Evolutionary conservation across 2,888 invertebrate species (phyloP), one percentile per base, ranked within the genome.

Genomic region (Torymus aiolomorphi): DNA sequence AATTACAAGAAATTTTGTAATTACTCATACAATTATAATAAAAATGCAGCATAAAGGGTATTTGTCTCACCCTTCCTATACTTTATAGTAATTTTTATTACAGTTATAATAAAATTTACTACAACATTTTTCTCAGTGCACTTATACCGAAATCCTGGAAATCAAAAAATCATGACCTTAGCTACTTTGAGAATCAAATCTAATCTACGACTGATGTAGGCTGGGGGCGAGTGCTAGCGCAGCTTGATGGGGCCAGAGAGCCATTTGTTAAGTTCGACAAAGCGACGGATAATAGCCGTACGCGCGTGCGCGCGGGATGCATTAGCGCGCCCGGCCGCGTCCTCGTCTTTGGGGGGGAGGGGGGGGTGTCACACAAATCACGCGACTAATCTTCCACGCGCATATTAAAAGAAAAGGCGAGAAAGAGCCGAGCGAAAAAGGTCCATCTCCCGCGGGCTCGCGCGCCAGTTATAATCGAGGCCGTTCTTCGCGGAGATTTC

Each of bases 401-500:
- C 75, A 75, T 75, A 79, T 74, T 75, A 80, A 78, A 69, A 63
- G 57, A 54, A n/a, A 42, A 56, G 13, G 4, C 13, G 14, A 59
- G 24, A 16, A 66, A 61, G 31, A 24, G 20, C 14, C 11, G 42
- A 16, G 57, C 62, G 20, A 57, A 51, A 49, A 20, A 67, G 76
- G 72, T 76, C 57, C 71, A 14, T 67, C 49, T 31, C 42, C 54
- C 42, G 54, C n/a, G 24, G 66, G 54, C 42, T 77, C 71, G 57
- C 24, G 71, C n/a, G n/a, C n/a, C 69, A 66, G 66, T 80, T 80
- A 76, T 80, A 76, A 76, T 80, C 76, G 76, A 80, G 74, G 52
- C 67, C 67, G 72, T 72, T 70, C 62, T 56, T 63, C 74, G 70
- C 65, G 49, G 69, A 74, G 79, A 76, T 78, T 76, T 73, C 69